Percentiles rank a stretch among this genome's conserved stretches.
phyloP scores from a whole-genome alignment of 2,888 invertebrate species.

The Drosophila rellima region DNA sequence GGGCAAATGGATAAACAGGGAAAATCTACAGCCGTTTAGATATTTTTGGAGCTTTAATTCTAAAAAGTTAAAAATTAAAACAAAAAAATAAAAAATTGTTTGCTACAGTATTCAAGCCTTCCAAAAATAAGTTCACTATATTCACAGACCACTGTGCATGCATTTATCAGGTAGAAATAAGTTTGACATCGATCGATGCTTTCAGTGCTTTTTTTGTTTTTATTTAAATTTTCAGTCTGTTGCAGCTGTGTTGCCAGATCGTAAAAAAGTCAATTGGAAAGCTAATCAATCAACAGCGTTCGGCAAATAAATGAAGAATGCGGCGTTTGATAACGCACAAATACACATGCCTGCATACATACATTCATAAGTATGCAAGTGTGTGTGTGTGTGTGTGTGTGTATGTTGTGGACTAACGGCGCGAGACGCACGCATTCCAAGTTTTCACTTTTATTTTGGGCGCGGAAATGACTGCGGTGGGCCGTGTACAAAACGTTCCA shows the following conservation, averaged over 20 bases:
- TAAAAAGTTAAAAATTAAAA: no score
- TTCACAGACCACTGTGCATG: no score
- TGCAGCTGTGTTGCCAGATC: constrained; percentile 40
- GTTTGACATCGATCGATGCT: constrained; percentile 8
- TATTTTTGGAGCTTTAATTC: no score
- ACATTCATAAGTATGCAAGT: not conserved
- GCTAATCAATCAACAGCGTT: constrained; percentile 69
- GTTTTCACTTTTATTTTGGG: constrained; percentile 77
- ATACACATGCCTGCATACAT: constrained; percentile 17
- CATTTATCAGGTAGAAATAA: not conserved
- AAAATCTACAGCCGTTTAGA: no score
- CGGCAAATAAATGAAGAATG: constrained; percentile 74
- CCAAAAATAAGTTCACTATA: not conserved
- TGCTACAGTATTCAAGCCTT: no score
- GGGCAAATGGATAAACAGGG: no score
- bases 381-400: constrained; percentile 12
- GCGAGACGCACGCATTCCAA: constrained; percentile 42
- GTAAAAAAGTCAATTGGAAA: constrained; percentile 46
- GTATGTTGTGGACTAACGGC: constrained; percentile 9
- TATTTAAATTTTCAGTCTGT: not conserved
- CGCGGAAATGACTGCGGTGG: constrained; percentile 68
- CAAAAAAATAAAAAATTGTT: no score
- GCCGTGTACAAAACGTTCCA: constrained; percentile 54
- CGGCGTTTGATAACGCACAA: constrained; percentile 59
- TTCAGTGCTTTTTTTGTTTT: not conserved